These are phyloP conservation scores for Bettongia penicillata DNA, from an alignment of 2,113 vertebrate genomes.

Conservation along the genomic window DNA sequence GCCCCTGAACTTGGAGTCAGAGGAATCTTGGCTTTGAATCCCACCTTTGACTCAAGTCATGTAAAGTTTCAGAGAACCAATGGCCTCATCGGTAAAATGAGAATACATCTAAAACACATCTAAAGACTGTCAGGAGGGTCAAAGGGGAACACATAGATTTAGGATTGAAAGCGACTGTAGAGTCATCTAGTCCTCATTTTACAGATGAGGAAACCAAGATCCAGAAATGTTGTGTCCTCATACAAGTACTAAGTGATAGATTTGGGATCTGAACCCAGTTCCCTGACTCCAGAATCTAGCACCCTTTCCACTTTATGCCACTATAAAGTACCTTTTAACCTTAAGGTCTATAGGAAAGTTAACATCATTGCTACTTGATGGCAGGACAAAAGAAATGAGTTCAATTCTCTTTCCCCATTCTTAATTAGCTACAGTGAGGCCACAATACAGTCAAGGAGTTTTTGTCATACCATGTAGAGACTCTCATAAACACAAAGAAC, in stretches of 20 bases:
- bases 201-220: not conserved
- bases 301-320: not conserved
- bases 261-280: not conserved
- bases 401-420: not conserved
- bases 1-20: not conserved
- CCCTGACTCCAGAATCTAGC: not conserved
- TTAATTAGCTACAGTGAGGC: not conserved
- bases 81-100: not conserved
- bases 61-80: not conserved
- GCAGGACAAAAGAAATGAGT: not conserved
- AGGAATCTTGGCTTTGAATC: not conserved
- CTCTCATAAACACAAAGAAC: not conserved
- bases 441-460: not conserved
- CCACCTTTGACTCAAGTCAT: not conserved
- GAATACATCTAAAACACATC: too few species aligned
- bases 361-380: not conserved
- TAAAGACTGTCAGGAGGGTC: not conserved
- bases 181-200: not conserved
- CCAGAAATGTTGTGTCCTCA: not conserved
- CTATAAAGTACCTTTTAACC: not conserved
- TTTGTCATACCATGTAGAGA: not conserved
- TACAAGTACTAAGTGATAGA: not conserved
- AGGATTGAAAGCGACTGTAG: not conserved
- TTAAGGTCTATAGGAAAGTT: not conserved
- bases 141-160: not conserved